Base-by-base conservation (phyloP, 2,888 invertebrate species). In the Phengaris alcon region DNA sequence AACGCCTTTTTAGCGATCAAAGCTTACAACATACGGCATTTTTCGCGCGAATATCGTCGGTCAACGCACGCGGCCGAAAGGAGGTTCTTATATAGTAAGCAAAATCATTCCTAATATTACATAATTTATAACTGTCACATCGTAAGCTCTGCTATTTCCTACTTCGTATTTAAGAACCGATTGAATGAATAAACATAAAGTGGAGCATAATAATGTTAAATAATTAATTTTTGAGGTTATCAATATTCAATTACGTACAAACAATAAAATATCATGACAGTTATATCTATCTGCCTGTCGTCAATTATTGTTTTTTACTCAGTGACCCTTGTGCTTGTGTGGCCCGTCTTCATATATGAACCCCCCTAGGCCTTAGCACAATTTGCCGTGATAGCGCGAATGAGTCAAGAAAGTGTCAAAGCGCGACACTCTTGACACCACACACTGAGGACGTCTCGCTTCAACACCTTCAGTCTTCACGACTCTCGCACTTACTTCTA, bases 1-100 rank as follows among this genome's bases (percentile, higher is more conserved):
- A 88, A 87, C 89, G 89, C 92, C 92, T 90, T 91, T 91, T 92
- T 91, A 92, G 90, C 89, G 88, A 89, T 88, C 87, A 87, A 44
- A 44, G 86, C 88, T 90, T 88, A 90, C 88, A 90, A 89, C 87
- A 86, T 83, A 86, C 84, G 82, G 88, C 88, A 91, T 93, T 93
- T 93, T 88, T 89, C 89, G 85, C 88, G 85, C 85, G 85, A 89
- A 89, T 88, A 89, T 87, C 85, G 82, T 79, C 81, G 87, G 90
- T 90, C 90, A 90, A 90, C 86, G 90, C 82, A 88, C 64, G 74
- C 77, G n/a, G 35, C 35, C 59, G 59, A 35, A 35, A 12, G 10
- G 59, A 35, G 59, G 59, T 35, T 35, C 4, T 35, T 35, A 35
- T 35, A 35, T 35, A 35, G 4, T 35, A 35, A 4, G 4, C 35